Evolutionary conservation across 2,797 vertebrate genomes (phyloP).

Genomic region (Oreochromis grahami): DNA sequence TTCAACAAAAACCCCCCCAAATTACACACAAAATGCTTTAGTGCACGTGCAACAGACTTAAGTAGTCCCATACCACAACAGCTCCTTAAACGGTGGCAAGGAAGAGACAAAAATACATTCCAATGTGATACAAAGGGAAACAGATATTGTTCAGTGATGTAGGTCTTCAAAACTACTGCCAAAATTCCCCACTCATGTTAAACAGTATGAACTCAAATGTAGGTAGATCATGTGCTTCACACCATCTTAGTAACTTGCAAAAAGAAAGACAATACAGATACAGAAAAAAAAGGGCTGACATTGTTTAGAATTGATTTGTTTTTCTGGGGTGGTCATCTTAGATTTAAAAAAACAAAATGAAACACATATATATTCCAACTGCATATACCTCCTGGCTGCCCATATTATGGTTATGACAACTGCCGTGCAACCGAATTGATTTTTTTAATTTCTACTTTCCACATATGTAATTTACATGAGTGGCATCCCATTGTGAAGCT

Average conservation of each 20-base stretch:
- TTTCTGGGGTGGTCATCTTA: neutral
- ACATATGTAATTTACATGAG: neutral
- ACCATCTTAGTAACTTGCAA: neutral
- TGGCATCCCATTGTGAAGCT: neutral
- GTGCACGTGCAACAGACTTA: slow-evolving; percentile 72
- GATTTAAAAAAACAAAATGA: neutral
- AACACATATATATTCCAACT: neutral
- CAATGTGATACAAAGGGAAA: slow-evolving; percentile 60
- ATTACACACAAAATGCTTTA: slow-evolving; percentile 41
- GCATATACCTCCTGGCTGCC: neutral
- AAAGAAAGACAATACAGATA: neutral
- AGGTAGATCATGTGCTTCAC: slow-evolving; percentile 4
- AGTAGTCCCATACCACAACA: slow-evolving; percentile 53
- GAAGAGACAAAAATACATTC: slow-evolving; percentile 81
- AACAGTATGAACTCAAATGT: slow-evolving; percentile 11
- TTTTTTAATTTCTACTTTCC: neutral
- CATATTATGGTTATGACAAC: neutral
- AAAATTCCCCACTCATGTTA: neutral
- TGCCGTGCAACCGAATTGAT: neutral
- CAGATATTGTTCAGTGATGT: slow-evolving; percentile 15
- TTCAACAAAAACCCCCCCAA: neutral
- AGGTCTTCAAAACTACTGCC: slow-evolving; percentile 40
- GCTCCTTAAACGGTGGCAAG: slow-evolving; percentile 75
- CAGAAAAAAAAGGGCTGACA: neutral
- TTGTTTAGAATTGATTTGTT: neutral